A percentile compares a stretch with the other conserved stretches of the same genome.
Conservation (phyloP, 2,797 vertebrate species). For the Anolis apletophallus region DNA sequence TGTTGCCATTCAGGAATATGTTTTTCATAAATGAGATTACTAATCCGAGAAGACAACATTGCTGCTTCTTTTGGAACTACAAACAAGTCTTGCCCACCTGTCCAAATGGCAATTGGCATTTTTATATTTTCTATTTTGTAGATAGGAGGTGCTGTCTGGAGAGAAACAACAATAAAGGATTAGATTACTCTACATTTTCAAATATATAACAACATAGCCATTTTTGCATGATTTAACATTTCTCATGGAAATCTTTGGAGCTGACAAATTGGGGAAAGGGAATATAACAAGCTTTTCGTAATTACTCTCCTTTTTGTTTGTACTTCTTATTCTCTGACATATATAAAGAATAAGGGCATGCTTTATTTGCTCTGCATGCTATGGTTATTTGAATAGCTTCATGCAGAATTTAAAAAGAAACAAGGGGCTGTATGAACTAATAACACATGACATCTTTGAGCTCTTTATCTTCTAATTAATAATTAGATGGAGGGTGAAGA, state of each 20-base stretch:
- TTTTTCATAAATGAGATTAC: conserved; percentile 84
- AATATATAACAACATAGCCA: background rate
- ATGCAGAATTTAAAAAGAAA: too few relatives aligned
- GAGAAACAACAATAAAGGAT: background rate
- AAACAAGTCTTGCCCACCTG: conserved; percentile 79
- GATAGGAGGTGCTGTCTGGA: conserved; percentile 77
- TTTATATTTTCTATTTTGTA: conserved; percentile 86
- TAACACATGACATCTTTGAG: too few relatives aligned
- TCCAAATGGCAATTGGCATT: conserved; percentile 78
- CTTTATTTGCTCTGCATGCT: too few relatives aligned
- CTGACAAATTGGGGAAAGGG: background rate
- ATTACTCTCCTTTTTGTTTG: too few relatives aligned
- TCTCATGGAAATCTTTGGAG: background rate
- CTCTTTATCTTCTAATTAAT: too few relatives aligned
- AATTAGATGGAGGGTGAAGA: too few relatives aligned
- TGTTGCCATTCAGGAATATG: conserved; percentile 89
- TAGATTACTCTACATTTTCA: background rate
- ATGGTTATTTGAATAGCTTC: too few relatives aligned
- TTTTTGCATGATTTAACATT: too few relatives aligned
- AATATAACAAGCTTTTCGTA: too few relatives aligned
- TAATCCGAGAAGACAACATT: conserved; percentile 81
- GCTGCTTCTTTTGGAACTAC: conserved; percentile 82
- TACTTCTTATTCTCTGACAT: too few relatives aligned
- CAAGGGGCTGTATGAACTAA: too few relatives aligned
- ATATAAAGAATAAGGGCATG: too few relatives aligned